Conservation (phyloP, 2,113 vertebrate genomes). For the Platysteira castanea region DNA sequence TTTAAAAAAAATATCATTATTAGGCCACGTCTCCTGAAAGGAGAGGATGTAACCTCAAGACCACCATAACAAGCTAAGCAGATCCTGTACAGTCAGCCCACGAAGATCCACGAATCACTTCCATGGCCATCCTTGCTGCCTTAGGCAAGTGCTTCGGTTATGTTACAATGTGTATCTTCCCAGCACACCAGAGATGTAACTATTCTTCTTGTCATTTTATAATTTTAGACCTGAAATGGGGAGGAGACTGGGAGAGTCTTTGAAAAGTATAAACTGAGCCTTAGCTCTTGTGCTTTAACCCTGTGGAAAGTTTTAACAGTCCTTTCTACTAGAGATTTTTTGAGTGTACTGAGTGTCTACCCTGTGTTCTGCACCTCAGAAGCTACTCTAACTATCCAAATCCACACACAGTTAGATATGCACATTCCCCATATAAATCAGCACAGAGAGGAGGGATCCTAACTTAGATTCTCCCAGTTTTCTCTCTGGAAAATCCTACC, state of each 20-base stretch:
- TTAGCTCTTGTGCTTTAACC: background rate
- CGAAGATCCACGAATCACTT: background rate
- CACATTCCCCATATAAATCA: background rate
- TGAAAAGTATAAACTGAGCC: background rate
- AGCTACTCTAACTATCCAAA: background rate
- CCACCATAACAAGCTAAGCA: background rate
- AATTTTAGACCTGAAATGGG: background rate
- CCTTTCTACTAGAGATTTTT: background rate
- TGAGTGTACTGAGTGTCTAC: background rate
- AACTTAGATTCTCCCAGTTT: background rate
- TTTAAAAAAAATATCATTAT: background rate
- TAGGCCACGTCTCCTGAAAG: background rate
- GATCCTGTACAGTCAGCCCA: background rate
- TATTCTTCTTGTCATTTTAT: background rate
- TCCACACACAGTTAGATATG: background rate
- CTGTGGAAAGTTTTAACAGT: background rate
- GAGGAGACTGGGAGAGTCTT: background rate
- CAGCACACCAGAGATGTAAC: background rate
- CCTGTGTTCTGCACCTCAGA: background rate
- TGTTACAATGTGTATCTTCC: no score
- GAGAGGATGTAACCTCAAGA: background rate
- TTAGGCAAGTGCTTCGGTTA: background rate
- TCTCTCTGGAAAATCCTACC: background rate
- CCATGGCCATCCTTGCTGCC: rapidly evolving
- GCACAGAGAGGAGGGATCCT: background rate